Conservation (phyloP, 2,113 vertebrate species). For the Ciconia stormi region DNA sequence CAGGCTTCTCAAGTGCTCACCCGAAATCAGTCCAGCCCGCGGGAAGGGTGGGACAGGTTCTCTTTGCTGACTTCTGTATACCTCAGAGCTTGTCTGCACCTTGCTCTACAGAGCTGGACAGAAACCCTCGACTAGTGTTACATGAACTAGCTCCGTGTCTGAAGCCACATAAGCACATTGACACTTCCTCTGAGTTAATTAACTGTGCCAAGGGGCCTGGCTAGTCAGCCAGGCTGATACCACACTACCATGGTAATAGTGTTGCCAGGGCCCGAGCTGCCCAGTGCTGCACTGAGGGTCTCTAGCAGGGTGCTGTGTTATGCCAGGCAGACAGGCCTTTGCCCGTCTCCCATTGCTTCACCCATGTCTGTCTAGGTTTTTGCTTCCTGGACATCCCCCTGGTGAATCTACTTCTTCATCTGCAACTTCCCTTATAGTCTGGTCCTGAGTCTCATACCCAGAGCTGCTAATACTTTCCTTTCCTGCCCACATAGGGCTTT, state of each 20-base stretch:
- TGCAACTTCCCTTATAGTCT: background rate
- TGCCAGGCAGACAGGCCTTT: background rate
- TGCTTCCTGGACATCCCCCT: background rate
- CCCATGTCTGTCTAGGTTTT: background rate
- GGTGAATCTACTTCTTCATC: background rate
- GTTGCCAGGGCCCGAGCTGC: background rate
- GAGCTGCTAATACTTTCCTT: background rate
- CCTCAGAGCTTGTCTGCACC: background rate
- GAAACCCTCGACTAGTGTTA: background rate
- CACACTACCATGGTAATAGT: rapidly evolving
- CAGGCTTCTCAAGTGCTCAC: background rate
- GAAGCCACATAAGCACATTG: background rate
- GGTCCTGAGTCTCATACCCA: background rate
- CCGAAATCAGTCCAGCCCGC: background rate
- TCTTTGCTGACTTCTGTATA: background rate
- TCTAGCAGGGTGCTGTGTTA: background rate
- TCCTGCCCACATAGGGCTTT: background rate
- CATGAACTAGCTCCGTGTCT: background rate
- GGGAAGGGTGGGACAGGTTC: background rate
- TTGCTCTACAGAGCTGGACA: background rate
- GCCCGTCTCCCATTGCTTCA: background rate
- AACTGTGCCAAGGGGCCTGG: background rate
- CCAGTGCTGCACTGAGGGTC: background rate
- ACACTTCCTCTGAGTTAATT: background rate
- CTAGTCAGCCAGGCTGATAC: background rate